Base-by-base conservation (phyloP, 2,888 invertebrate genomes). In the Agrochola lychnidis region DNA sequence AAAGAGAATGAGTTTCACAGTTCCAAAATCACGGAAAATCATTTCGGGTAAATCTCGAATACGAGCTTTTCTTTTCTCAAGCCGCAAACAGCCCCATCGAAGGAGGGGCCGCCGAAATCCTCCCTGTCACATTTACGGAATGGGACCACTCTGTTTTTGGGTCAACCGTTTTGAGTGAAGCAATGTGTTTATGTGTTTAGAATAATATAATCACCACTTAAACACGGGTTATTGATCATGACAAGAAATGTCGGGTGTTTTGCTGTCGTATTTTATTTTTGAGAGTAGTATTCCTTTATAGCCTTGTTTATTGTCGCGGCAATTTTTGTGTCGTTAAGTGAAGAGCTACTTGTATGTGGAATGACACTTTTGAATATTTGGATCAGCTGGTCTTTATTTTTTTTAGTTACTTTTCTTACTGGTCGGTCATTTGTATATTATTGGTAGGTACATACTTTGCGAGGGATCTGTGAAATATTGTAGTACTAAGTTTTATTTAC, bases 111-210 rank as follows among this genome's bases (percentile, higher is more conserved):
- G 80, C 78, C 78, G 71, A 87, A 84, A 80, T 83, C 78, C 84
- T 83, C 83, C 84, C 70, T 87, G 88, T 87, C 87, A 86, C 84
- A 84, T 83, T 82, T 81, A 79, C 79, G 75, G 75, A 82, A 86
- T 77, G 83, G 82, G 76, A 75, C 78, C 85, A 81, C 85, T 89
- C 79, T 86, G 91, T 92, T 93, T 93, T 92, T 93, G 90, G 93
- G 93, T 93, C 94, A 93, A 89, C 89, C 90, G 90, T 91, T 90
- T 89, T 80, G 67, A 70, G 74, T 66, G 68, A 81, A 84, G 78
- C 74, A 75, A 80, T 82, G 82, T 88, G 82, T 87, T 86, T 86
- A 79, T 81, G 79, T 78, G 74, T 85, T 88, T 81, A 79, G 73
- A 78, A 67, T 73, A 74, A 73, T 79, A 84, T 84, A 80, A 87